Evolutionary conservation across 2,888 invertebrate species (phyloP).

Genomic region (Zelleria hepariella): DNA sequence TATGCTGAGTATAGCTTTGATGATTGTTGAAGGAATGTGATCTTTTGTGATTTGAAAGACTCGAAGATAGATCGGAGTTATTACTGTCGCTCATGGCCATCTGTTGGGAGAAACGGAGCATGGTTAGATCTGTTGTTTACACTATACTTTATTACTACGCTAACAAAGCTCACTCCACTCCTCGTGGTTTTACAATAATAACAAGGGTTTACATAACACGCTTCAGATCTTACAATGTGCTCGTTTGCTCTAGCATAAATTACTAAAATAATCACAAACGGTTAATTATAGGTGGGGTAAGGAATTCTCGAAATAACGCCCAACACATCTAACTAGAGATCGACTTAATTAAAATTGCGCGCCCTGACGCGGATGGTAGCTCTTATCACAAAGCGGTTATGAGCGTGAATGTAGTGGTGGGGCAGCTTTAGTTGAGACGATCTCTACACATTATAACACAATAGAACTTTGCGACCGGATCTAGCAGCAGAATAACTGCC

Average conservation of each 20-base stretch:
- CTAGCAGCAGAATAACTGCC: neutral
- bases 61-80: constrained; percentile 61
- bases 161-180: neutral
- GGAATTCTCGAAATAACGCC: neutral
- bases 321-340: neutral
- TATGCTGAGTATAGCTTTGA: constrained; percentile 77
- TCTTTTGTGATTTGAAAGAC: constrained; percentile 76
- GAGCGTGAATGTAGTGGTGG: no score
- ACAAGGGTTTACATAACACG: neutral
- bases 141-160: neutral
- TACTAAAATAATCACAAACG: neutral
- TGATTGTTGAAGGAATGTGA: constrained; percentile 80
- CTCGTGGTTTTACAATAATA: neutral
- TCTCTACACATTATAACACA: no score
- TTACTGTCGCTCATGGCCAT: constrained; percentile 76
- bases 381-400: no score
- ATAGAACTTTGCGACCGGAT: neutral
- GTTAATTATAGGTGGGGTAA: constrained; percentile 1
- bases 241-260: neutral
- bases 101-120: constrained; percentile 39
- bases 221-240: neutral
- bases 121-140: neutral
- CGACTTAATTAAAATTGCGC: no score
- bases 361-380: no score
- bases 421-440: no score